phyloP scores from a whole-genome alignment of 2,888 invertebrate genomes.

The Drosophila anceps region DNA sequence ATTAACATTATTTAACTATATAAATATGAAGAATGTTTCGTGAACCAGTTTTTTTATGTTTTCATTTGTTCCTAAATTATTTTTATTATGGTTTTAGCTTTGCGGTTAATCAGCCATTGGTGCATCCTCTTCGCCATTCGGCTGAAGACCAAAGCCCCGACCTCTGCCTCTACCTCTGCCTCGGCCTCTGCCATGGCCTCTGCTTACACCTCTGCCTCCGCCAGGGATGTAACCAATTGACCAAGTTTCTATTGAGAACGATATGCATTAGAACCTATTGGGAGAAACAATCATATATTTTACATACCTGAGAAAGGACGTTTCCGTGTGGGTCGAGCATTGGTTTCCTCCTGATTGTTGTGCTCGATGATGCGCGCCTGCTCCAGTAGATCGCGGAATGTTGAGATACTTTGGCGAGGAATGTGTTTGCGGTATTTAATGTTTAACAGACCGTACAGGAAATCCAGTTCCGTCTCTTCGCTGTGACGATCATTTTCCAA shows the following conservation, averaged over 20 bases:
- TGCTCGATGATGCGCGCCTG: constrained; percentile 82
- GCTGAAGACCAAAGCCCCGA: not conserved
- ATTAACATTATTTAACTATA: not conserved
- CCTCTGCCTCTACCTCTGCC: not conserved
- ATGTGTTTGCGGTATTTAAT: constrained; percentile 83
- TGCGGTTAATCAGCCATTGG: not conserved
- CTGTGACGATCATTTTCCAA: constrained; percentile 80
- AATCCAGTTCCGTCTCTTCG: constrained; percentile 82
- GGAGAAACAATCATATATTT: not conserved
- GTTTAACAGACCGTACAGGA: constrained; percentile 81
- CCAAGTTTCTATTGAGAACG: not conserved
- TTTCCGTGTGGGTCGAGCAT: not conserved
- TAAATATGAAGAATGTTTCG: not conserved
- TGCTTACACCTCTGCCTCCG: not conserved
- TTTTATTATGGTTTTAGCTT: not conserved
- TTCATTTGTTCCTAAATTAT: not conserved
- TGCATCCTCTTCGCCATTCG: not conserved
- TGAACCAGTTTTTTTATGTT: not conserved
- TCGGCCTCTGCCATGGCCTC: not conserved
- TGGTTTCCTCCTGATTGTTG: constrained; percentile 68
- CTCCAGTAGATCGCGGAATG: constrained; percentile 82
- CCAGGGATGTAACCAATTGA: not conserved
- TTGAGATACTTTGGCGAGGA: constrained; percentile 71
- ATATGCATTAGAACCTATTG: not conserved
- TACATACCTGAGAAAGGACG: not conserved